A percentile compares a stretch with the other conserved stretches of the same genome.
Evolutionary conservation across 2,797 vertebrate species (phyloP).

Genomic region (Falco biarmicus): DNA sequence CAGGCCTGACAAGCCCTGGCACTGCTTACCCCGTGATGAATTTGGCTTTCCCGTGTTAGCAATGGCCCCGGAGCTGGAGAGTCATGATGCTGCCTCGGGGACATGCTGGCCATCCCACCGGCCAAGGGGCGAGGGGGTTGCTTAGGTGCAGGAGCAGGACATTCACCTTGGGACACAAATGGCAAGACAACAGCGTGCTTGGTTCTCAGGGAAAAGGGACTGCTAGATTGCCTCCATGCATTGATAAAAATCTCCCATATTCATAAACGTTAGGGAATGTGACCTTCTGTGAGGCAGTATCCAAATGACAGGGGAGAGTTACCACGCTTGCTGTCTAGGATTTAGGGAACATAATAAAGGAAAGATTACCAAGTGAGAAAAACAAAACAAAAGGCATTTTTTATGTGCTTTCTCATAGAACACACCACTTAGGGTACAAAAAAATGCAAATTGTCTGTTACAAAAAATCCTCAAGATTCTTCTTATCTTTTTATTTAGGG

Average conservation of each 20-base stretch:
- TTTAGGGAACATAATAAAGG: background rate
- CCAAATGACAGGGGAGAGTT: background rate
- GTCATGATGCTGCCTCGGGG: constrained; percentile 35
- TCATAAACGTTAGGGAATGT: background rate
- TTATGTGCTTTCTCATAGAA: background rate
- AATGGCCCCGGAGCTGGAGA: constrained; percentile 79
- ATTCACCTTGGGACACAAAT: background rate
- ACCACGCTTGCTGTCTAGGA: background rate
- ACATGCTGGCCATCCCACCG: background rate
- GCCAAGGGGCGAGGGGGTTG: background rate
- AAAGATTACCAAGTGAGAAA: background rate
- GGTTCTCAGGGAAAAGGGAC: background rate
- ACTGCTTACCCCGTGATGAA: constrained; percentile 83
- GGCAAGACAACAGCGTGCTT: background rate
- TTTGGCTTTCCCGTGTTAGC: constrained; percentile 80
- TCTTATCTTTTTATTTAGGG: background rate
- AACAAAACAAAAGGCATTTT: background rate
- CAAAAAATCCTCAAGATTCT: background rate
- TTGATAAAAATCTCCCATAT: background rate
- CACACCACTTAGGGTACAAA: background rate
- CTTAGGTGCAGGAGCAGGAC: background rate
- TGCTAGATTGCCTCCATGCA: background rate
- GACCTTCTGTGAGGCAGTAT: background rate
- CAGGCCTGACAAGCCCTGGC: constrained; percentile 76
- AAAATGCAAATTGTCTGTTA: background rate